Conservation (phyloP, 2,113 vertebrate genomes). For the Trichomycterus rosablanca region DNA sequence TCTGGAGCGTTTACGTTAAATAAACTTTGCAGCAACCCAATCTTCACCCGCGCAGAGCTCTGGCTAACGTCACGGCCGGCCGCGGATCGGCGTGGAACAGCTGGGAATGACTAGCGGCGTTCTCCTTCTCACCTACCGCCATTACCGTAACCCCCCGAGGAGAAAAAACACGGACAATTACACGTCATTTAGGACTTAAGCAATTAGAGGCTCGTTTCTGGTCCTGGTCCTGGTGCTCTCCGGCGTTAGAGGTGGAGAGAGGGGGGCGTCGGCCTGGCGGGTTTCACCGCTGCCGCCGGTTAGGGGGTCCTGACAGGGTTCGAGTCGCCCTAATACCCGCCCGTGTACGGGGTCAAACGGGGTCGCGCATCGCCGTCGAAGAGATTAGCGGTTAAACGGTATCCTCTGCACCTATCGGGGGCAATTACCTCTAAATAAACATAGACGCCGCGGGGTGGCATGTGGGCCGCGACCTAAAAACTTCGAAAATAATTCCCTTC, state of each 20-base stretch:
- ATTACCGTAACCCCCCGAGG: constrained; percentile 63
- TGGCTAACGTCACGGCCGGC: too few relatives aligned
- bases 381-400: constrained; percentile 61
- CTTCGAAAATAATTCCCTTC: too few relatives aligned
- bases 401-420: constrained; percentile 49
- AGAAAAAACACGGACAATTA: constrained; percentile 65
- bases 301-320: constrained; percentile 13
- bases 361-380: constrained; percentile 57
- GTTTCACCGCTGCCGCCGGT: constrained; percentile 52
- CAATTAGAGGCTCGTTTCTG: constrained; percentile 70
- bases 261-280: constrained; percentile 69
- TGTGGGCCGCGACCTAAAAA: too few relatives aligned
- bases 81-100: too few relatives aligned
- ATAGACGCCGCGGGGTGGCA: too few relatives aligned
- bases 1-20: too few relatives aligned
- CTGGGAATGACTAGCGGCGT: constrained; percentile 62
- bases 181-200: constrained; percentile 78
- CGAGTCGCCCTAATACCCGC: constrained; percentile 46
- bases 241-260: constrained; percentile 42
- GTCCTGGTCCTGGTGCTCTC: constrained; percentile 68
- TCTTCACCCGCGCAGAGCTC: too few relatives aligned
- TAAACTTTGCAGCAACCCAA: too few relatives aligned
- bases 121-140: constrained; percentile 53
- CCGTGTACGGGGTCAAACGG: constrained; percentile 57
- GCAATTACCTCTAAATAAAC: constrained; percentile 58